Base-by-base conservation (phyloP, 2,113 vertebrate genomes). In the Protobothrops mucrosquamatus region DNA sequence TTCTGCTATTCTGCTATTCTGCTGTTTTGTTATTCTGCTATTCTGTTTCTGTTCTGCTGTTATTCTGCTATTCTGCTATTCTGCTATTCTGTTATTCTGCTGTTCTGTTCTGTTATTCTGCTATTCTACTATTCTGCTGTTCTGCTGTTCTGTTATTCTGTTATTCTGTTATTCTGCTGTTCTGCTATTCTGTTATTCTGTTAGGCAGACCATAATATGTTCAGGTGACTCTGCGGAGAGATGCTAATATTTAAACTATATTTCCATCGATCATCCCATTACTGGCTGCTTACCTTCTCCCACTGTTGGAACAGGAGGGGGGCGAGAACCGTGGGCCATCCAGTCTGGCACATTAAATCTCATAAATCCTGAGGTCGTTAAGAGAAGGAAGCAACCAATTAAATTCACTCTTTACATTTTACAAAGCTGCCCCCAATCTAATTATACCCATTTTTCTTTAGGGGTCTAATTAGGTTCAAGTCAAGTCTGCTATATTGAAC, bases 401-500 rank as follows among this genome's bases (percentile, higher is more conserved):
- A 94, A 96, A 94, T 24, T 64, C 56, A 86, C 34, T 93, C 92
- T 91, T 94, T 95, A 90, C 18, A 0, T 95, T 94, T 94, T 85
- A 92, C 93, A 92, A 90, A 94, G 87, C 69, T 96, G 94, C 88
- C 94, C 94, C 88, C 91, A 69, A 91, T 95, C 74, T 96, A 96
- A 95, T 97, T 96, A 96, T 39, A 96, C 86, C 39, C 61, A 59
- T 94, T 94, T 95, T 96, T 96, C 94, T 95, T 96, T 89, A 8
- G 93, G 95, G 81, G 57, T 90, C 88, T 96, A 95, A 97, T 96
- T 95, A 96, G 91, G 93, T 93, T 95, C 29, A 92, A 90, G 69
- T 93, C 88, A 94, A 85, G 86, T 95, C 89, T 89, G 56, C n/a
- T 2, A 87, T 22, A 74, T 88, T 90, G 95, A 90, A 93, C 91